Evolutionary conservation across 2,888 invertebrate genomes (phyloP).

Genomic region (Xylota sylvarum): DNA sequence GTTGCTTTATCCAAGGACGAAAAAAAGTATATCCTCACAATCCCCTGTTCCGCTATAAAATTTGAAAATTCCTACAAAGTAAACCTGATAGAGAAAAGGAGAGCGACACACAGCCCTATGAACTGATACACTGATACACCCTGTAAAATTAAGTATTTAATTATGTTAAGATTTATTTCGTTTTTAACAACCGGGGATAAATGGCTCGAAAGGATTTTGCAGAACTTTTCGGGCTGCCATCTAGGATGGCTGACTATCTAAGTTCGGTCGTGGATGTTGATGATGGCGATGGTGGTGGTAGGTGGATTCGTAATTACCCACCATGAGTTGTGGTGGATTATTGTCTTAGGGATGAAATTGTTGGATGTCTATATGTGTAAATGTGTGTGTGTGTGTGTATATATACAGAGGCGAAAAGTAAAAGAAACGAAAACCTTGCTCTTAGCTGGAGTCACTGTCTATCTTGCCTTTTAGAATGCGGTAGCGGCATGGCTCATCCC

Average conservation of each 20-base stretch:
- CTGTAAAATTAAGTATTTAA: conserved; percentile 55
- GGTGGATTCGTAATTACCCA: conserved; percentile 38
- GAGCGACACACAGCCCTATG: neutral
- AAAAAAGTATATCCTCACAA: conserved; percentile 11
- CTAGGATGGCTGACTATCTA: conserved; percentile 19
- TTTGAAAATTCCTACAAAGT: conserved; percentile 27
- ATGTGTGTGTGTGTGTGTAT: conserved; percentile 1
- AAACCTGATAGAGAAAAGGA: neutral
- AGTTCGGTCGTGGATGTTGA: conserved; percentile 18
- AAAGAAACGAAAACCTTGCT: conserved; percentile 25
- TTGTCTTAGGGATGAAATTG: conserved; percentile 45
- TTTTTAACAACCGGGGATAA: conserved; percentile 47
- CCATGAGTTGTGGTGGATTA: conserved; percentile 55
- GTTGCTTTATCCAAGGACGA: neutral
- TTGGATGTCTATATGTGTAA: neutral
- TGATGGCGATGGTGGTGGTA: conserved; percentile 2
- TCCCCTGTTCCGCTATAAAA: conserved; percentile 11
- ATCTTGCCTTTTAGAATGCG: neutral
- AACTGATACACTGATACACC: conserved; percentile 34
- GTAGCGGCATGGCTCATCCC: conserved; percentile 15
- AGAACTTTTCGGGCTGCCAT: conserved; percentile 28
- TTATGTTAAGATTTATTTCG: conserved; percentile 53
- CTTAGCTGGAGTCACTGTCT: conserved; percentile 12
- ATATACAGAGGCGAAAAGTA: conserved; percentile 2
- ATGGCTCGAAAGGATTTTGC: conserved; percentile 42